Evolutionary conservation across 1,140 invertebrate species (phyloP).

Genomic region (Drosophila sucinea): DNA sequence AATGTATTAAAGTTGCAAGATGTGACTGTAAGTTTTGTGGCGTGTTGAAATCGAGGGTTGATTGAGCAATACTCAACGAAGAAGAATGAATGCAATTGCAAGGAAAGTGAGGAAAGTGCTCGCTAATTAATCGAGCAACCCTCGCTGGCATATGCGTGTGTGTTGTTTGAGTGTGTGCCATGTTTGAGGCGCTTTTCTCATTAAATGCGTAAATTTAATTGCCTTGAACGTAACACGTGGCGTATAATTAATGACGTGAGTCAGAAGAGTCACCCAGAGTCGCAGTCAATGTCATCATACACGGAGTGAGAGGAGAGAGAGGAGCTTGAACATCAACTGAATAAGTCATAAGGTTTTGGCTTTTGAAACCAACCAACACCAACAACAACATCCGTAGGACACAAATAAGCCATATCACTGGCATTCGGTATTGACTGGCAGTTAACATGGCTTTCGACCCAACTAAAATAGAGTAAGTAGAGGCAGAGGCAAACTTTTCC

Average conservation of each 20-base stretch:
- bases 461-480: conserved; percentile 38
- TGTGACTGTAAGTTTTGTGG: conserved; percentile 31
- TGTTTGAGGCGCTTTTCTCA: conserved; percentile 63
- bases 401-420: conserved; percentile 76
- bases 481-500: conserved; percentile 35
- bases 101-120: background rate
- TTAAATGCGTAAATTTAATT: conserved; percentile 80
- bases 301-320: conserved; percentile 11
- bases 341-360: conserved; percentile 75
- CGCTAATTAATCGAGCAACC: conserved; percentile 18
- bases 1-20: conserved; percentile 77
- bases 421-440: conserved; percentile 77
- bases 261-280: conserved; percentile 31
- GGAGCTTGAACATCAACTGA: conserved; percentile 61
- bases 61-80: background rate
- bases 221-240: conserved; percentile 67
- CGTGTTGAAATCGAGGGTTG: background rate
- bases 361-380: conserved; percentile 32
- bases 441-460: conserved; percentile 67
- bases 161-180: conserved; percentile 29
- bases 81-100: background rate
- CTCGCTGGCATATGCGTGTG: conserved; percentile 38
- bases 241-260: conserved; percentile 74
- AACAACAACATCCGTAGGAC: conserved; percentile 47
- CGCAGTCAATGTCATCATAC: conserved; percentile 17